Evolutionary conservation across 2,797 vertebrate species (phyloP), one percentile per base, ranked within the genome.

Genomic region (Etheostoma perlongum): DNA sequence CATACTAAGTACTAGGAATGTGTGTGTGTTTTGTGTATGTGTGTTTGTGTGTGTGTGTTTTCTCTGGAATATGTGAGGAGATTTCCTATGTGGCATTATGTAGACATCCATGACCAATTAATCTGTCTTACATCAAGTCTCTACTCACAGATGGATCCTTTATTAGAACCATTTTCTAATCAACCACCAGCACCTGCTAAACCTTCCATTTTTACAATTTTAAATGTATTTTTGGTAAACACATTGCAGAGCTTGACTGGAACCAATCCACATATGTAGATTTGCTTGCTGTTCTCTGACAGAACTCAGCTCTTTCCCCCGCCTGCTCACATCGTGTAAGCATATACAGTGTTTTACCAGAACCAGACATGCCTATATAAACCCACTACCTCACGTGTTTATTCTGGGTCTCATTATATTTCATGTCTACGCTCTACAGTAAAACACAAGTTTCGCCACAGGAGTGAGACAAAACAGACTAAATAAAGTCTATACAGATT

Each of bases 31-130:
- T 75, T 40, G 36, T 80, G 72, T 61, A 53, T 88, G 86, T 90
- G 76, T 92, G 83, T 85, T 80, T 87, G 36, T 40, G 36, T 40
- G 36, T 40, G 36, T 40, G 36, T 40, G 81, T 87, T 73, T 89
- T 88, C 67, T 81, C 83, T 65, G 66, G 88, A 93, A 93, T 90
- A 91, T 89, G 86, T 85, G 85, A 87, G 80, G 90, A 93, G 92
- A 94, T 94, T 94, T 94, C 93, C 93, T 93, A 91, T 93, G 94
- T 93, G 93, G 92, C 90, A 91, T 94, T 94, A 93, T 92, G 92
- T 93, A 92, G 93, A 94, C 93, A 93, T 94, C 94, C 94, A 94
- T 94, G 93, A 94, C 94, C 94, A 93, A 90, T 91, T 93, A 92
- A 90, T 94, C 82, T 92, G 92, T 89, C 91, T 95, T 94, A 94